Evolutionary conservation across 1,140 invertebrate genomes (phyloP).

Genomic region (Lerema accius): DNA sequence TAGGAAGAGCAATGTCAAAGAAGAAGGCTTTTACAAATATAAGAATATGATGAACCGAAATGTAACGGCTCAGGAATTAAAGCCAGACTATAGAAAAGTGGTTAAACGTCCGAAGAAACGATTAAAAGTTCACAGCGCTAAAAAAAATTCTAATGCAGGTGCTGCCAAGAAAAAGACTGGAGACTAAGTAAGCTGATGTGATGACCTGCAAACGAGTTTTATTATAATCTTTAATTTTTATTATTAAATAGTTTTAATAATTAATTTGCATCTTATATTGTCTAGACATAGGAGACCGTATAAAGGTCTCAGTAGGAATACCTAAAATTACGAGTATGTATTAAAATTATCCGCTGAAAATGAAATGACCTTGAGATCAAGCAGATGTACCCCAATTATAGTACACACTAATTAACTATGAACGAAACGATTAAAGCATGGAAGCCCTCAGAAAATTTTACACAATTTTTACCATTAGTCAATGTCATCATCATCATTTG

Average conservation of each 20-base stretch:
- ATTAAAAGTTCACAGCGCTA: conserved; percentile 4
- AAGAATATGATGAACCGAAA: conserved; percentile 42
- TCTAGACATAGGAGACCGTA: no score
- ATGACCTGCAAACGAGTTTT: neutral
- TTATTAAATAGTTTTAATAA: no score
- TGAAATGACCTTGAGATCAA: no score
- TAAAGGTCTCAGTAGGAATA: no score
- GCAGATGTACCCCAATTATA: no score
- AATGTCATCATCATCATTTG: no score
- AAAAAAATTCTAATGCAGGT: neutral
- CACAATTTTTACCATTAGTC: no score
- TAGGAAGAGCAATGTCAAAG: conserved; percentile 39
- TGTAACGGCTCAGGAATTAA: conserved; percentile 17
- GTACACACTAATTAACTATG: no score
- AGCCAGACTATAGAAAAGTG: conserved; percentile 6
- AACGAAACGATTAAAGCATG: no score
- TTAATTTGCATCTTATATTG: neutral
- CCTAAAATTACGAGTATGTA: no score
- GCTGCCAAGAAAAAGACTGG: conserved; percentile 1
- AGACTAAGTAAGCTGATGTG: neutral
- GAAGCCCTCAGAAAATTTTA: no score
- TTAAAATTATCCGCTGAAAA: no score
- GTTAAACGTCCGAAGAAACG: conserved; percentile 21
- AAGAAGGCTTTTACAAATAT: conserved; percentile 40
- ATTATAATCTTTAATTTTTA: neutral